phyloP scores from a whole-genome alignment of 2,113 vertebrate genomes.

The Gymnobelideus leadbeateri region DNA sequence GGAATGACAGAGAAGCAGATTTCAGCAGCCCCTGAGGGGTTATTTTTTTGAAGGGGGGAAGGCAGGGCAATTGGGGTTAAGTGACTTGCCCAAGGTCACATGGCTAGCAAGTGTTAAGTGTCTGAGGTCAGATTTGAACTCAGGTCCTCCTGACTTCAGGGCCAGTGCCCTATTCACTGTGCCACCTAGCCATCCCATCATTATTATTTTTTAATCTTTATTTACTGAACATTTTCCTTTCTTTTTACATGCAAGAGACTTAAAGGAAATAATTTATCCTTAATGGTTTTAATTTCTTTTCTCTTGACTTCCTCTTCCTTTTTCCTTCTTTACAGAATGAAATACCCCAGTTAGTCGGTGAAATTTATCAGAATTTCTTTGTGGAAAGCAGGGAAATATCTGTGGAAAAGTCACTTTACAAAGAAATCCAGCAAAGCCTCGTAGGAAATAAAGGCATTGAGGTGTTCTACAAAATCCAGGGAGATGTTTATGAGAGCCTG shows the following conservation, averaged over 20 bases:
- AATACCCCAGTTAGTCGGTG: constrained; percentile 96
- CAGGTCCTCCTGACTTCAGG: no score
- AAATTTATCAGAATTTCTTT: constrained; percentile 99
- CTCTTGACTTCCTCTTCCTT: background rate
- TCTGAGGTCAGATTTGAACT: no score
- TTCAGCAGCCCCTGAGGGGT: background rate
- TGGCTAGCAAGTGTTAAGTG: no score
- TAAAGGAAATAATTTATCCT: background rate
- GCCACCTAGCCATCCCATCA: no score
- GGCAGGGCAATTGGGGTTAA: no score
- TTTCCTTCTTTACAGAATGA: constrained; percentile 88
- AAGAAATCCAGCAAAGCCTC: constrained; percentile 98
- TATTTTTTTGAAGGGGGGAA: no score
- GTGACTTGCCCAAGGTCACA: no score
- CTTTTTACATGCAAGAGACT: background rate
- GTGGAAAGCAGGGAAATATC: constrained; percentile 96
- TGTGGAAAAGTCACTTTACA: constrained; percentile 96
- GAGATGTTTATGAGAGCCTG: constrained; percentile 92
- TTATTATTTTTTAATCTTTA: background rate
- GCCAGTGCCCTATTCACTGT: no score
- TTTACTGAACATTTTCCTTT: constrained; percentile 39
- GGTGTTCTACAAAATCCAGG: constrained; percentile 94
- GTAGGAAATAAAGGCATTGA: constrained; percentile 98
- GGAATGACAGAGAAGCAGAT: background rate
- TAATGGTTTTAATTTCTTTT: constrained; percentile 37